Evolutionary conservation across 2,113 vertebrate genomes (phyloP).

Genomic region (Lophius piscatorius): DNA sequence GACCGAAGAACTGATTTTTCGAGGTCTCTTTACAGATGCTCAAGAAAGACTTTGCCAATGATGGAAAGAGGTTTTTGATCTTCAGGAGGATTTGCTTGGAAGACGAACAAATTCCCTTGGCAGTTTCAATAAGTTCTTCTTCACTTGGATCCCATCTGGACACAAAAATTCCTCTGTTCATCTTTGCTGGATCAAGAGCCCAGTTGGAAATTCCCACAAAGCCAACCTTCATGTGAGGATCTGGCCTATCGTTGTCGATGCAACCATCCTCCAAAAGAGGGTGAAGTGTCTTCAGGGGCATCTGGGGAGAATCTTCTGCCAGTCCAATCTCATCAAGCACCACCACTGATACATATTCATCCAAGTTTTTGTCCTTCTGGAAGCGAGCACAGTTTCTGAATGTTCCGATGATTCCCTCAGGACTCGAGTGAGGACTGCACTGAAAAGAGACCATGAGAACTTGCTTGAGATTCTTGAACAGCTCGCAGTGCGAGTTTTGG

Average conservation of each 20-base stretch:
- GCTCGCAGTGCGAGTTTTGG: slow-evolving; percentile 64
- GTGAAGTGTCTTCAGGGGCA: slow-evolving; percentile 84
- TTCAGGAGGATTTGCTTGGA: slow-evolving; percentile 53
- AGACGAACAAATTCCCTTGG: slow-evolving; percentile 80
- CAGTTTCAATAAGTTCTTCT: slow-evolving; percentile 80
- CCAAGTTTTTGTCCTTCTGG: slow-evolving; percentile 80
- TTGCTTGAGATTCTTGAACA: slow-evolving; percentile 80
- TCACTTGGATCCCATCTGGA: slow-evolving; percentile 80
- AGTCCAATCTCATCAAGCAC: slow-evolving; percentile 84
- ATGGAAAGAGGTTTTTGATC: slow-evolving; percentile 76
- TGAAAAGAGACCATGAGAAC: slow-evolving; percentile 85
- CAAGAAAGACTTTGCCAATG: slow-evolving; percentile 77
- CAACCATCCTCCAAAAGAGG: slow-evolving; percentile 83
- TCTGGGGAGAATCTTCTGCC: slow-evolving; percentile 84
- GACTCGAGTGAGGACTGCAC: slow-evolving; percentile 84
- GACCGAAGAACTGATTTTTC: slow-evolving; percentile 80
- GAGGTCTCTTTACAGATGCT: slow-evolving; percentile 65
- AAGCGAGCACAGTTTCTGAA: slow-evolving; percentile 83
- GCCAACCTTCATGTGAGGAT: slow-evolving; percentile 81
- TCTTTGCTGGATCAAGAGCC: slow-evolving; percentile 85
- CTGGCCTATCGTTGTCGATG: slow-evolving; percentile 78
- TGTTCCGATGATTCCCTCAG: slow-evolving; percentile 82
- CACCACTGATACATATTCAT: slow-evolving; percentile 82
- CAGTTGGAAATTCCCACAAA: slow-evolving; percentile 86
- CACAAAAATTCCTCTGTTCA: slow-evolving; percentile 85